phyloP scores from a whole-genome alignment of 1,140 invertebrate species.

The Oncopeltus fasciatus region DNA sequence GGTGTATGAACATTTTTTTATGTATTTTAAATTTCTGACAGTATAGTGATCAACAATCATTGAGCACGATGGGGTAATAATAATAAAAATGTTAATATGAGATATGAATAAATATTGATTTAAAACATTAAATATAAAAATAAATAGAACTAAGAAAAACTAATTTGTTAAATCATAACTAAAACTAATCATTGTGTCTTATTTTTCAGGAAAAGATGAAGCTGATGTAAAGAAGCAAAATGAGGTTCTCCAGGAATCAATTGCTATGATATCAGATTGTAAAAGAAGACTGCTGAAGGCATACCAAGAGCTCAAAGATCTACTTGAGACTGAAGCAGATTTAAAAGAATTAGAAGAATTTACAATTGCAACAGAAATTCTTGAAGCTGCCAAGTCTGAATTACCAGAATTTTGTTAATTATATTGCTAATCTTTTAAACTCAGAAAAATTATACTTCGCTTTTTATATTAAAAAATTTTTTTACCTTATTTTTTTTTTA shows the following conservation, averaged over 20 bases:
- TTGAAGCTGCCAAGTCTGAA: constrained; percentile 54
- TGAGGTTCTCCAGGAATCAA: constrained; percentile 69
- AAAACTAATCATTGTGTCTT: too few relatives aligned
- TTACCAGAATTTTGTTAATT: constrained; percentile 27
- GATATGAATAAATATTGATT: too few relatives aligned
- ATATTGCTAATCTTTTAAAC: neutral
- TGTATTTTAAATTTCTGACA: too few relatives aligned
- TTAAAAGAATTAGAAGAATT: constrained; percentile 61
- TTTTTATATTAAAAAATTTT: neutral
- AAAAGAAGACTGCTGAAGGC: constrained; percentile 62
- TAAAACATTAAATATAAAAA: too few relatives aligned
- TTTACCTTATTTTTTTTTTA: constrained; percentile 5
- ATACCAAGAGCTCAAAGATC: constrained; percentile 55
- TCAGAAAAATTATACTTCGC: neutral
- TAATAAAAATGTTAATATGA: too few relatives aligned
- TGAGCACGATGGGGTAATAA: too few relatives aligned
- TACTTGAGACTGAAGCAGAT: constrained; percentile 57
- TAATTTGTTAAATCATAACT: too few relatives aligned
- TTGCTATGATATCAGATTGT: constrained; percentile 82
- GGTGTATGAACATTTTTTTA: too few relatives aligned
- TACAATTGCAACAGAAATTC: constrained; percentile 44
- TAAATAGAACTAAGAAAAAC: too few relatives aligned
- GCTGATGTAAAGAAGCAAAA: constrained; percentile 75
- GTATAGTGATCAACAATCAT: too few relatives aligned
- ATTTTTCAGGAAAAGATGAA: constrained; percentile 51